Evolutionary conservation across 2,113 vertebrate species (phyloP).

Genomic region (Megalops atlanticus): DNA sequence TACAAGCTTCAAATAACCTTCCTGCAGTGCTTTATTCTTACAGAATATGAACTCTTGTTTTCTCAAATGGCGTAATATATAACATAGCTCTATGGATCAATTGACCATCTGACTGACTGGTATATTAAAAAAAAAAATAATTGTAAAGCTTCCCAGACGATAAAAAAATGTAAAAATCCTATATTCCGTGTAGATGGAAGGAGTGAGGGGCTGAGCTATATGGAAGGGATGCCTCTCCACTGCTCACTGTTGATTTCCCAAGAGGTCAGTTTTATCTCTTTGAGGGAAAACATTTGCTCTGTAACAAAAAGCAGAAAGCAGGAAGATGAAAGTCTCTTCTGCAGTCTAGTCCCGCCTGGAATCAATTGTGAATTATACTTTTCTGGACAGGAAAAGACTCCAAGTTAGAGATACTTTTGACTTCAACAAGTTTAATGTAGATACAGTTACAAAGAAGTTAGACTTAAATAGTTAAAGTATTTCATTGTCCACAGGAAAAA

Average conservation of each 20-base stretch:
- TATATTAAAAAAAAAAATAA: too few species aligned
- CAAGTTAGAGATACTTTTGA: neutral
- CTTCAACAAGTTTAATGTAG: neutral
- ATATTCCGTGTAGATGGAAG: neutral
- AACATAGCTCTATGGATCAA: too few species aligned
- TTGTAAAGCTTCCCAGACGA: neutral
- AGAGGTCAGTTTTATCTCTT: constrained; percentile 12
- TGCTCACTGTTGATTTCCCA: constrained; percentile 21
- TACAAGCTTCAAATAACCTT: neutral
- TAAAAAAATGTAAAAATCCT: constrained; percentile 10
- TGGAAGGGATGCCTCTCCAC: neutral
- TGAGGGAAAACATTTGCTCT: constrained; percentile 10
- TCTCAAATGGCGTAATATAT: too few species aligned
- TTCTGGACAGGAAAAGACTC: constrained; percentile 2
- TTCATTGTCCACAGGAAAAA: too few species aligned
- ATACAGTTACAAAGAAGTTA: neutral
- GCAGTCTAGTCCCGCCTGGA: neutral
- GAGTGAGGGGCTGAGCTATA: neutral
- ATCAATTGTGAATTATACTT: neutral
- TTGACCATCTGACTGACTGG: too few species aligned
- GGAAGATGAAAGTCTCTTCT: constrained; percentile 10
- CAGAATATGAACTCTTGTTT: neutral
- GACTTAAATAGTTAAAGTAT: neutral
- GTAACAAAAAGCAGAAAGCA: constrained; percentile 23
- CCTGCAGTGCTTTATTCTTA: neutral